Evolutionary conservation across 1,140 invertebrate genomes (phyloP).

Genomic region (Ptiloglossa arizonensis): DNA sequence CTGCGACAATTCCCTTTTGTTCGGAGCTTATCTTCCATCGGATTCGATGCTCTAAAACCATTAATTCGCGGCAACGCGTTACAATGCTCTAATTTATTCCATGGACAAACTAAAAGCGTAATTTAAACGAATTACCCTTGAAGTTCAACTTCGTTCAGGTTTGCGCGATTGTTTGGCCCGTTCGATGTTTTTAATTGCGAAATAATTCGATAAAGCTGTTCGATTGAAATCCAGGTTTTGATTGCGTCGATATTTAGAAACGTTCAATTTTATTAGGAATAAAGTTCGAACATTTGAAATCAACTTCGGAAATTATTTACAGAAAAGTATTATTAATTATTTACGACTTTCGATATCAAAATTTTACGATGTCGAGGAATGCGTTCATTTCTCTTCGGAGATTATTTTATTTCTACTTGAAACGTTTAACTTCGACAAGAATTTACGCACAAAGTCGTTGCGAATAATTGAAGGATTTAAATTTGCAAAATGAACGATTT

Average conservation of each 20-base stretch:
- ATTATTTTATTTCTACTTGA: neutral
- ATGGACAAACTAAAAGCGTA: neutral
- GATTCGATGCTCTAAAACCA: neutral
- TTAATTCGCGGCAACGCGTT: neutral
- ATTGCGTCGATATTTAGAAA: too few species aligned
- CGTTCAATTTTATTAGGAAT: neutral
- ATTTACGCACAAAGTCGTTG: too few species aligned
- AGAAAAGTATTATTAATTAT: too few species aligned
- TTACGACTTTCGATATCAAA: too few species aligned
- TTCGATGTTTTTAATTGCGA: neutral
- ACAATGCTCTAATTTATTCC: neutral
- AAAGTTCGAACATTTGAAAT: neutral
- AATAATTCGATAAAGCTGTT: neutral
- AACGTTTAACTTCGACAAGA: neutral
- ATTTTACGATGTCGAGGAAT: neutral
- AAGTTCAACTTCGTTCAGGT: neutral
- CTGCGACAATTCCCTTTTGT: neutral
- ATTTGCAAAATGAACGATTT: too few species aligned
- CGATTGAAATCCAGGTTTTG: neutral
- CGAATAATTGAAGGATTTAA: too few species aligned
- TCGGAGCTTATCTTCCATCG: neutral
- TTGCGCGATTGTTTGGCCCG: neutral
- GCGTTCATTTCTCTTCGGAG: neutral
- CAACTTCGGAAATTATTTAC: too few species aligned
- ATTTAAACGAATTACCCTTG: neutral